A percentile compares a stretch with the other conserved stretches of the same genome.
Evolutionary conservation across 2,113 vertebrate species (phyloP).

Genomic region (Aegotheles bennettii): DNA sequence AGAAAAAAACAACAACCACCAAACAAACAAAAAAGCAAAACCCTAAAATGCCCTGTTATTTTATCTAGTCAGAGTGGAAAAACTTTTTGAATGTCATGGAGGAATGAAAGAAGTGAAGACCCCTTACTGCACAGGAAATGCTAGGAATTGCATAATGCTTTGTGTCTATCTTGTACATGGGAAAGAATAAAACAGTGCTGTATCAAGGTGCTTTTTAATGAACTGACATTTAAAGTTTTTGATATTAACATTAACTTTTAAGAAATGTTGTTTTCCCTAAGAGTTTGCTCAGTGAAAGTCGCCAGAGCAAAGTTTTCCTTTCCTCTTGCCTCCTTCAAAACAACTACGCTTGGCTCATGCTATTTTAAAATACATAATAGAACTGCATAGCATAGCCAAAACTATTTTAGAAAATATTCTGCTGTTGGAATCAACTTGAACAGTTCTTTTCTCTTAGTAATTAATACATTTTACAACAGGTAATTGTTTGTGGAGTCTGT

Average conservation of each 20-base stretch:
- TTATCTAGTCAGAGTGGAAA: not conserved
- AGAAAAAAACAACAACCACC: not conserved
- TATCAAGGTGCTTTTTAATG: not conserved
- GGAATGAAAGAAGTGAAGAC: not conserved
- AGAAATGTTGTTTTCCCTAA: not conserved
- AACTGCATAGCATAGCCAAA: not conserved
- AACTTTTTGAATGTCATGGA: not conserved
- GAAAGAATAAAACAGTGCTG: not conserved
- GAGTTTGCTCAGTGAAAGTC: not conserved
- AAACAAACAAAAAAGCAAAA: not conserved
- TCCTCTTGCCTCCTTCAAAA: not conserved
- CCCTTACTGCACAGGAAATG: not conserved
- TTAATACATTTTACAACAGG: slow-evolving; percentile 15
- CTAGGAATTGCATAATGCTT: not conserved
- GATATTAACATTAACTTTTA: not conserved
- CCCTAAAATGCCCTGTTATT: fast-evolving
- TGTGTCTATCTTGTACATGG: not conserved
- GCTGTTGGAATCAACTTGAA: not conserved
- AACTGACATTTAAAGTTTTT: not conserved
- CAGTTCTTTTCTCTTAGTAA: not conserved
- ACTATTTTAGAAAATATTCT: not conserved
- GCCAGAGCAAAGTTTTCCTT: not conserved
- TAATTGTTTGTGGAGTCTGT: not conserved
- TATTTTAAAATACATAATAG: not conserved
- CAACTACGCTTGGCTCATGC: not conserved